Conservation (phyloP, 2,888 invertebrate genomes). For the Stenolophus ochropezus region DNA sequence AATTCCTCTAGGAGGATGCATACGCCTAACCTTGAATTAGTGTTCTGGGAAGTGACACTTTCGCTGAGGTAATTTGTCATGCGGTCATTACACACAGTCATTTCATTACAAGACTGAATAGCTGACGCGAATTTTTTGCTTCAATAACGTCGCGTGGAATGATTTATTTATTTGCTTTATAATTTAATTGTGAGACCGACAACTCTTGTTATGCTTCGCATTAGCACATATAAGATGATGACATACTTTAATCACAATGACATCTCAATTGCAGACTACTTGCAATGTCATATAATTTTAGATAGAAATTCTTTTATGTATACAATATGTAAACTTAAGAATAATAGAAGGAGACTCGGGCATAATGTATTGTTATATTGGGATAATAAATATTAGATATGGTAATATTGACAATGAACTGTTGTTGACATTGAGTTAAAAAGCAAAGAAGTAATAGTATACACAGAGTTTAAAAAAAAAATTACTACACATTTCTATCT, state of each 20-base stretch:
- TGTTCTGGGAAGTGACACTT: constrained; percentile 28
- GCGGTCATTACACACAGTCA: constrained; percentile 1
- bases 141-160: neutral
- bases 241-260: neutral
- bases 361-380: no score
- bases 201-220: neutral
- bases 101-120: neutral
- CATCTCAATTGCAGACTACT: no score
- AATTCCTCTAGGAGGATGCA: neutral
- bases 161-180: neutral
- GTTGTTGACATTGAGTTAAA: no score
- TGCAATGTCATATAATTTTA: no score
- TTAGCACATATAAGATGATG: neutral
- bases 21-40: constrained; percentile 9
- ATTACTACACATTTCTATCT: no score
- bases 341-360: no score
- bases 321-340: no score
- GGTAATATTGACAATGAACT: no score
- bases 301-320: no score
- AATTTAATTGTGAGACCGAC: neutral
- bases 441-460: no score
- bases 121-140: constrained; percentile 3
- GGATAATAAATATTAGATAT: no score
- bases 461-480: no score
- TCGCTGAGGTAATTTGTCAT: constrained; percentile 44